Evolutionary conservation across 2,888 invertebrate species (phyloP), one percentile per base, ranked within the genome.

Genomic region (Seira ritae): DNA sequence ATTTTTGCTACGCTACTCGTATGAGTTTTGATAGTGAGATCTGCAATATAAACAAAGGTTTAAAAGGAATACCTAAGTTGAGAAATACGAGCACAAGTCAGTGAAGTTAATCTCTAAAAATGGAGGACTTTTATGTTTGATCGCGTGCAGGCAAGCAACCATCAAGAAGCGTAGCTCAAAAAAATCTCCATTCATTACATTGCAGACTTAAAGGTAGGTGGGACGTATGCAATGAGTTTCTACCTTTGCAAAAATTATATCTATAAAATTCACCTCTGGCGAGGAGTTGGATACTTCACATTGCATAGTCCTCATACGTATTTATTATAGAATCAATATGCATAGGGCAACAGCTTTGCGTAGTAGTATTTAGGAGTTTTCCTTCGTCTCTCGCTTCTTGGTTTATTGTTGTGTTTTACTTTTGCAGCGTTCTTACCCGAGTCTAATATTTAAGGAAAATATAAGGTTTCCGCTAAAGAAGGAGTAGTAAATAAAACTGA

Each of bases 401-500:
- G 31, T 8, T 31, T 31, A 4, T 31, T 8, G 31, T 31, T 31
- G 31, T 31, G 31, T 31, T 31, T n/a, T n/a, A n/a, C 31, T 12
- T 12, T 55, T 55, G 55, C 42, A 42, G n/a, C n/a, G 31, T 31
- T 31, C 31, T 62, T 62, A 20, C 19, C 10, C 20, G 62, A 19
- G 22, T 12, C 3, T 62, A 62, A 62, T 62, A 62, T 62, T 20
- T 62, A 19, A 62, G 62, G 62, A 62, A 62, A 62, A 62, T 22
- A 22, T 62, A 62, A 62, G 22, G 62, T 62, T 62, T 62, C 62
- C 62, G 62, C 62, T 62, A 50, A 50, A 50, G 17, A 62, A 62
- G n/a, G 19, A 6, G 55, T 62, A 20, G 62, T 62, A 62, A 62
- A 62, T 62, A 62, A 62, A 62, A 20, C 62, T 8, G n/a, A 20